These are phyloP conservation scores for Phalacrocorax carbo DNA, from an alignment of 2,113 vertebrate genomes.

Conservation along the genomic window DNA sequence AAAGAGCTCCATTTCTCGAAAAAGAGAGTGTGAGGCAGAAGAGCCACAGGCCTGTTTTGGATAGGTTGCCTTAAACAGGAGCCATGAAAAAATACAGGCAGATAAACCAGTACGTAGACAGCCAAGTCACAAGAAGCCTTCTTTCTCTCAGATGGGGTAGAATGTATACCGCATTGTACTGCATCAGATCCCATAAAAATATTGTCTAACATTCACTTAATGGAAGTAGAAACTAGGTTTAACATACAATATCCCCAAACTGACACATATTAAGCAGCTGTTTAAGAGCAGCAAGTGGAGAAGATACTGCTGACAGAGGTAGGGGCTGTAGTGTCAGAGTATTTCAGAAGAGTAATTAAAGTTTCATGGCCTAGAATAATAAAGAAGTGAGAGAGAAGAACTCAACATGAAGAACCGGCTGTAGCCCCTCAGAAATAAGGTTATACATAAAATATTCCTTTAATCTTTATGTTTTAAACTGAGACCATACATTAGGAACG, in stretches of 20 bases:
- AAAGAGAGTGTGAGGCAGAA: background rate
- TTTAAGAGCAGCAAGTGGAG: background rate
- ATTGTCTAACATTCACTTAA: background rate
- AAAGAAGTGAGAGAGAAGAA: background rate
- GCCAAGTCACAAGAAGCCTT: background rate
- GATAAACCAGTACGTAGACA: background rate
- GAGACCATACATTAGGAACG: background rate
- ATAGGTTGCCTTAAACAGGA: background rate
- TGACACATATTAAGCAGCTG: background rate
- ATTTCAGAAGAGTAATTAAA: background rate
- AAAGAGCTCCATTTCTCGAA: background rate
- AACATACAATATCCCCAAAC: background rate
- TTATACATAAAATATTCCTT: background rate
- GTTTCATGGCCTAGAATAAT: background rate
- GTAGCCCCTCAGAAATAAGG: background rate
- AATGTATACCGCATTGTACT: background rate
- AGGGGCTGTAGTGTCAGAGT: background rate
- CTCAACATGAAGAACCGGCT: background rate
- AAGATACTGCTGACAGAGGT: background rate
- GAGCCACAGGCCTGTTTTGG: background rate
- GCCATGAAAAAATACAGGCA: background rate
- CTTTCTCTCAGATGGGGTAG: background rate
- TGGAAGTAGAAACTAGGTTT: background rate
- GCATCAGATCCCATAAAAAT: background rate
- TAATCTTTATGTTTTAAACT: background rate